Percentiles rank a stretch among this genome's conserved stretches.
phyloP scores from a whole-genome alignment of 1,140 invertebrate species.

The Cotesia typhae region DNA sequence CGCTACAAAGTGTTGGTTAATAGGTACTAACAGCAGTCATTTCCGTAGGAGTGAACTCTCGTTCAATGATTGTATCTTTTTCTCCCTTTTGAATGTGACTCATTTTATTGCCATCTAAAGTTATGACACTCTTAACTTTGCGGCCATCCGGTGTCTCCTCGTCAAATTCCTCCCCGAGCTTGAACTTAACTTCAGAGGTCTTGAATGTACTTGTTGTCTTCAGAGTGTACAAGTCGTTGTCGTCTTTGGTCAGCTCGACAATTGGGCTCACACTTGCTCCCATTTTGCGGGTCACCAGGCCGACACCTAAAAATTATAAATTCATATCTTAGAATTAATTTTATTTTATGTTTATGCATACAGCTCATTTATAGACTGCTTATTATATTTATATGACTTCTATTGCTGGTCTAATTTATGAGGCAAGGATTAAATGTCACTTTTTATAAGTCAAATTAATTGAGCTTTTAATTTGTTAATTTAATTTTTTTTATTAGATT shows the following conservation, averaged over 20 bases:
- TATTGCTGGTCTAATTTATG: no score
- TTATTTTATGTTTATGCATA: background rate
- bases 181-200: slow-evolving; percentile 80
- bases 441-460: no score
- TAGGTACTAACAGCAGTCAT: slow-evolving; percentile 70
- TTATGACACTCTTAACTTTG: slow-evolving; percentile 78
- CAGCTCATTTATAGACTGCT: no score
- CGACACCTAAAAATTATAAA: slow-evolving; percentile 72
- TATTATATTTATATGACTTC: no score
- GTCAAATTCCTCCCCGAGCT: slow-evolving; percentile 83
- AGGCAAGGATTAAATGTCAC: no score
- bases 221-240: slow-evolving; percentile 76
- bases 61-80: slow-evolving; percentile 71
- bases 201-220: slow-evolving; percentile 87
- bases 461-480: no score
- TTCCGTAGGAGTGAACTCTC: slow-evolving; percentile 75
- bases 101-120: slow-evolving; percentile 74
- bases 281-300: slow-evolving; percentile 78
- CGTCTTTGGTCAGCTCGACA: slow-evolving; percentile 73
- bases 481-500: no score
- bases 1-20: slow-evolving; percentile 9
- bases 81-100: slow-evolving; percentile 75
- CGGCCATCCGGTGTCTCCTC: slow-evolving; percentile 87
- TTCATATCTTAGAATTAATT: slow-evolving; percentile 6
- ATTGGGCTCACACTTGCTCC: slow-evolving; percentile 78